Evolutionary conservation across 2,888 invertebrate genomes (phyloP).

Genomic region (Catonia carolina): DNA sequence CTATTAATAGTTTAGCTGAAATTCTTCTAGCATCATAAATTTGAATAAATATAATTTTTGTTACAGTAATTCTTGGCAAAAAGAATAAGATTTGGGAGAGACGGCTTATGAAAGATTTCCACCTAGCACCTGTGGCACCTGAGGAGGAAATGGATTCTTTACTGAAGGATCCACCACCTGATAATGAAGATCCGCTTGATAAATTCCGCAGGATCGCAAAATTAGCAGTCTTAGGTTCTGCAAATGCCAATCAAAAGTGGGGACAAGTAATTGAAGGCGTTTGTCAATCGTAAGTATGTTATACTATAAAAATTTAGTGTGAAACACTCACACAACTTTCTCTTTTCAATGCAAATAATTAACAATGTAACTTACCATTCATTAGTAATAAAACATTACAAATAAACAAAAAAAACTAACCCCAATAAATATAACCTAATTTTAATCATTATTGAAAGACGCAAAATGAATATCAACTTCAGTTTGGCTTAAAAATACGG

Average conservation of each 20-base stretch:
- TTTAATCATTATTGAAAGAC: too few relatives aligned
- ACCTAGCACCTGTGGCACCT: constrained; percentile 65
- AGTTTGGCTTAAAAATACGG: too few relatives aligned
- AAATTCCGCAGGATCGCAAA: constrained; percentile 68
- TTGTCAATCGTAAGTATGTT: constrained; percentile 49
- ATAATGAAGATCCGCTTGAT: constrained; percentile 55
- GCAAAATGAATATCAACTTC: too few relatives aligned
- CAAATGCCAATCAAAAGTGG: constrained; percentile 64
- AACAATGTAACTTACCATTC: too few relatives aligned
- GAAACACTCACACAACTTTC: too few relatives aligned
- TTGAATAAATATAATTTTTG: too few relatives aligned
- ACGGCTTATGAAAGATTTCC: constrained; percentile 82
- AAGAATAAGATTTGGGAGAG: constrained; percentile 76
- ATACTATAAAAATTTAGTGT: not conserved
- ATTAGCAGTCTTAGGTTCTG: constrained; percentile 62
- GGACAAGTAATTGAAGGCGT: constrained; percentile 58
- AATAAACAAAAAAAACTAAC: too few relatives aligned
- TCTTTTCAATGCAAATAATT: too few relatives aligned
- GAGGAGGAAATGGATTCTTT: constrained; percentile 50
- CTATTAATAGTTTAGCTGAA: too few relatives aligned
- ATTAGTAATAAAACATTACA: too few relatives aligned
- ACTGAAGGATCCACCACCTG: constrained; percentile 41
- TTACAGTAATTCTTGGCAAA: constrained; percentile 54
- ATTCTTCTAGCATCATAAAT: too few relatives aligned
- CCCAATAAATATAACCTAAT: too few relatives aligned